These are phyloP conservation scores for Holacanthella duospinosa DNA, from an alignment of 2,888 invertebrate genomes.

Conservation along the genomic window DNA sequence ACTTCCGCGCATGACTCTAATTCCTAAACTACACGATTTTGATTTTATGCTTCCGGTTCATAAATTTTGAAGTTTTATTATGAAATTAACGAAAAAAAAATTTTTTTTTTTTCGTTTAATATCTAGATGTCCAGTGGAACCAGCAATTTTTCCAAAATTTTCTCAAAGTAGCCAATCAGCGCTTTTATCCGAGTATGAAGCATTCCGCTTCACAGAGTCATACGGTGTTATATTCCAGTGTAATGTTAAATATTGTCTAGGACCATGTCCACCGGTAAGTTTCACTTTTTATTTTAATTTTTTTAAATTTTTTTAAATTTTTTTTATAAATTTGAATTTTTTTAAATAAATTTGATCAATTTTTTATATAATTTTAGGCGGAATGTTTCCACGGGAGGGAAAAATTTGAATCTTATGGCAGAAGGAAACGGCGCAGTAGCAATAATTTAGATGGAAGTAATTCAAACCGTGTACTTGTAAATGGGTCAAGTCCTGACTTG, in stretches of 20 bases:
- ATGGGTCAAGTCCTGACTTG: conserved; percentile 64
- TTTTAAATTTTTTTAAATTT: not conserved
- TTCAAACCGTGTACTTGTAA: conserved; percentile 44
- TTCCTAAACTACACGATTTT: no score
- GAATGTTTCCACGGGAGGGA: conserved; percentile 85
- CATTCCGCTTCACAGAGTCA: conserved; percentile 89
- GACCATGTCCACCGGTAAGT: conserved; percentile 83
- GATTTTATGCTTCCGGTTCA: no score
- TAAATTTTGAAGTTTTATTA: conserved; percentile 3
- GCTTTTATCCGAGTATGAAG: conserved; percentile 81
- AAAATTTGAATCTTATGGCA: conserved; percentile 81
- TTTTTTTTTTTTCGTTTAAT: conserved; percentile 7
- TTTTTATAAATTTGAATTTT: not conserved
- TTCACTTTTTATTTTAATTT: conserved; percentile 6
- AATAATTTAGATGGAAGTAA: conserved; percentile 32
- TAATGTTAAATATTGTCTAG: conserved; percentile 90
- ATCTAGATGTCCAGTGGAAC: conserved; percentile 75
- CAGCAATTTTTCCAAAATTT: conserved; percentile 86
- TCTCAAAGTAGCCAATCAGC: conserved; percentile 75
- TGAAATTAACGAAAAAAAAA: not conserved
- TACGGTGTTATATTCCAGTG: conserved; percentile 96
- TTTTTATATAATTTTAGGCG: conserved; percentile 54
- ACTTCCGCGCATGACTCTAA: no score
- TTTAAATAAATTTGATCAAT: no score
- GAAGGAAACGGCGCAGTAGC: conserved; percentile 68